Evolutionary conservation across 2,888 invertebrate genomes (phyloP).

Genomic region (Plebejus anna): DNA sequence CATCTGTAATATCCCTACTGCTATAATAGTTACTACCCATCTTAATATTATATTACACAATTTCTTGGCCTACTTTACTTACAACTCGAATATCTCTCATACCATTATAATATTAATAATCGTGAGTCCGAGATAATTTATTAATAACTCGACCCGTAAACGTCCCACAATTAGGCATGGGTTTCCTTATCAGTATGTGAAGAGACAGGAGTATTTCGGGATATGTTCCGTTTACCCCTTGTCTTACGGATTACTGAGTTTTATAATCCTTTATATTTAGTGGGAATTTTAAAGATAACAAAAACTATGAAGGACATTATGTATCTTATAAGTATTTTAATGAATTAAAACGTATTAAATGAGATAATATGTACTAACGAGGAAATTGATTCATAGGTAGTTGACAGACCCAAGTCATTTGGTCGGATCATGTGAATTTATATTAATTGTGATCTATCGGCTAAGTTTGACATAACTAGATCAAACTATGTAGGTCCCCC

Average conservation of each 20-base stretch:
- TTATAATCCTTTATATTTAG: constrained; percentile 11
- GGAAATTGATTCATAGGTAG: too few species aligned
- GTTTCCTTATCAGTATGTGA: constrained; percentile 15
- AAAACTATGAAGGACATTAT: background rate
- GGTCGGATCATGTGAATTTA: too few species aligned
- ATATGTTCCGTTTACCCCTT: constrained; percentile 1
- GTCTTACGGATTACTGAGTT: constrained; percentile 15
- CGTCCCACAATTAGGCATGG: constrained; percentile 20
- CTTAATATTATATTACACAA: background rate
- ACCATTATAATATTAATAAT: background rate
- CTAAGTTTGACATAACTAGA: too few species aligned
- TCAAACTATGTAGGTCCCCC: too few species aligned
- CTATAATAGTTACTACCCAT: background rate
- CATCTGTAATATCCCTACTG: too few species aligned
- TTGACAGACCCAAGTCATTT: too few species aligned
- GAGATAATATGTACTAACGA: too few species aligned
- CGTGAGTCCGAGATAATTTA: constrained; percentile 1
- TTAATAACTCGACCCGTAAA: constrained; percentile 14
- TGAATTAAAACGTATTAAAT: too few species aligned
- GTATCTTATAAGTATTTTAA: too few species aligned
- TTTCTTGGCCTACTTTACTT: background rate
- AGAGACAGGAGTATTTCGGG: constrained; percentile 4
- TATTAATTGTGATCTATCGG: too few species aligned
- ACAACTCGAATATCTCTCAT: background rate
- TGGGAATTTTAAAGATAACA: background rate